These are phyloP conservation scores for Arctocebus calabarensis DNA, from an alignment of 2,797 vertebrate genomes.

Conservation along the genomic window DNA sequence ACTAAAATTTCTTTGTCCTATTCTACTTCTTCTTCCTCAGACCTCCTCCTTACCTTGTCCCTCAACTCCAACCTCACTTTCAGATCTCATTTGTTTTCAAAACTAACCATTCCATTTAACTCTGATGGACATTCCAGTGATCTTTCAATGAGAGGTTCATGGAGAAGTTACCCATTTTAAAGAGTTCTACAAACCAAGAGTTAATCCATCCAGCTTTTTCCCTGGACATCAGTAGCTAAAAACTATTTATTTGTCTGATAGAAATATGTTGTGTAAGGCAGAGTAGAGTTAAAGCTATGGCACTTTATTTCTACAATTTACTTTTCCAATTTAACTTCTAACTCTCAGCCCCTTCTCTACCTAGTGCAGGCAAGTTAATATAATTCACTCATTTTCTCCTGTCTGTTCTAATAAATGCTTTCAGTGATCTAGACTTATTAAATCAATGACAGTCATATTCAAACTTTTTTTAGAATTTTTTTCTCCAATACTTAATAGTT, in stretches of 20 bases:
- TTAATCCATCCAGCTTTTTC: not conserved
- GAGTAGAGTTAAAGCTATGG: not conserved
- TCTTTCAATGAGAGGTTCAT: not conserved
- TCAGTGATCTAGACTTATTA: not conserved
- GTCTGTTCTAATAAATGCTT: not conserved
- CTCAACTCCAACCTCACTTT: accelerated
- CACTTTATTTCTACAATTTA: not conserved
- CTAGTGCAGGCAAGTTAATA: not conserved
- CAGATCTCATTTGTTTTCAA: not conserved
- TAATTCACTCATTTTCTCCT: not conserved
- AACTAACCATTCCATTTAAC: not conserved
- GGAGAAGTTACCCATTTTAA: not conserved
- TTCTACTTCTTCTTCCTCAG: not conserved
- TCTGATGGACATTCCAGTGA: not conserved
- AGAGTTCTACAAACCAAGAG: not conserved
- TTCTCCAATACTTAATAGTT: not conserved
- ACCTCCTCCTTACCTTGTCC: not conserved
- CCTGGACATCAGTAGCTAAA: not conserved
- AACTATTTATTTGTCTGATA: not conserved
- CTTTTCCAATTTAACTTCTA: not conserved
- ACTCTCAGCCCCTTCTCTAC: not conserved
- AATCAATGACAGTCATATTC: not conserved
- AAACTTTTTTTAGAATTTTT: not conserved
- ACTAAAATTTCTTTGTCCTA: not conserved
- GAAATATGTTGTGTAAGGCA: not conserved